Conservation (phyloP, 2,888 invertebrate genomes). For the Spatulosminthurus flaviceps region DNA sequence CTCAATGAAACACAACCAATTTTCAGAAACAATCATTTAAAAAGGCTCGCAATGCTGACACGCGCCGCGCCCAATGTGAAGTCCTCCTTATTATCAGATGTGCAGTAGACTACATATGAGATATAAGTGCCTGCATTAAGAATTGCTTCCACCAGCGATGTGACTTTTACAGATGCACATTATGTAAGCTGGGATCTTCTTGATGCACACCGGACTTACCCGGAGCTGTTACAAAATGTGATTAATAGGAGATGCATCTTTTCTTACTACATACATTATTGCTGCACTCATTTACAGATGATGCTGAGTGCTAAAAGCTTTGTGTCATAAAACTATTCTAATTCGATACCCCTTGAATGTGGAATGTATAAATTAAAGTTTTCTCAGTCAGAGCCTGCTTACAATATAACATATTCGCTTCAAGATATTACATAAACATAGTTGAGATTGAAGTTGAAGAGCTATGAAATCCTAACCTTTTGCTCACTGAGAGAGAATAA, state of each 20-base stretch:
- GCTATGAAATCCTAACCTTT: background rate
- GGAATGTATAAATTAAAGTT: background rate
- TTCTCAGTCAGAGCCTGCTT: no score
- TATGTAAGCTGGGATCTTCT: background rate
- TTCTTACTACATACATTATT: background rate
- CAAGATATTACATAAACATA: no score
- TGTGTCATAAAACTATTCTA: slow-evolving; percentile 25
- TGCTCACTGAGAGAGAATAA: background rate
- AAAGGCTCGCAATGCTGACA: background rate
- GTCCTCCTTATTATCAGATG: background rate
- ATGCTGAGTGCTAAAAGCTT: slow-evolving; percentile 27
- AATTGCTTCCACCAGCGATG: no score
- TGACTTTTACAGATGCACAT: no score
- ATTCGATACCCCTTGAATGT: slow-evolving; percentile 9
- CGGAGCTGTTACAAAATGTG: background rate
- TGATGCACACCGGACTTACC: background rate
- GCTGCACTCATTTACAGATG: slow-evolving; percentile 17
- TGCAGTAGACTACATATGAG: no score
- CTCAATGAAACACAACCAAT: background rate
- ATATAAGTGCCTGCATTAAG: no score
- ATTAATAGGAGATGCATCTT: background rate
- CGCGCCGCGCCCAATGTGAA: slow-evolving; percentile 28
- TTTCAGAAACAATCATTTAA: background rate
- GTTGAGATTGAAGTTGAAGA: no score
- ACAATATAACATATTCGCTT: no score